phyloP scores from a whole-genome alignment of 1,140 invertebrate genomes.

The Sitobion miscanthi region DNA sequence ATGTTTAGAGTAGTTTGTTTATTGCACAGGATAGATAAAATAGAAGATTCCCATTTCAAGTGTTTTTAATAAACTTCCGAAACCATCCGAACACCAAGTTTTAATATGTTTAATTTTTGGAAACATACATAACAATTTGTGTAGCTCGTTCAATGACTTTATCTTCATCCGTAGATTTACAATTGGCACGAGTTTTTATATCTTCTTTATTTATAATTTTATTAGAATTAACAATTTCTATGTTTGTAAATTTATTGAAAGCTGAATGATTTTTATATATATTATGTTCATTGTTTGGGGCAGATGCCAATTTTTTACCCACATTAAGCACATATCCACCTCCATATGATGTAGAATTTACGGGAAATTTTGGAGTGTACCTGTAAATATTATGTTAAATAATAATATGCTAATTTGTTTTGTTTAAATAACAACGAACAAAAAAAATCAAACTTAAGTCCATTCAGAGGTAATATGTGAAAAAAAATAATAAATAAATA shows the following conservation, averaged over 20 bases:
- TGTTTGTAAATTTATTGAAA: constrained; percentile 49
- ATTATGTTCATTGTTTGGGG: constrained; percentile 48
- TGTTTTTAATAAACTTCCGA: neutral
- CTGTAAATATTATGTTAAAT: constrained; percentile 52
- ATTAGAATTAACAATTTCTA: constrained; percentile 41
- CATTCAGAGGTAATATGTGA: neutral
- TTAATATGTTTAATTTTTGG: neutral
- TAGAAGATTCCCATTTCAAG: neutral
- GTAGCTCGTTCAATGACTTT: constrained; percentile 81
- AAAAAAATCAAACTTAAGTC: neutral
- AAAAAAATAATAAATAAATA: constrained; percentile 26
- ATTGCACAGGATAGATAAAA: constrained; percentile 5
- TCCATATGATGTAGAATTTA: constrained; percentile 47
- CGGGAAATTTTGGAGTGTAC: constrained; percentile 37
- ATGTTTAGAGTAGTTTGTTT: neutral
- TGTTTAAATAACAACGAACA: neutral
- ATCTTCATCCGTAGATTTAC: constrained; percentile 69
- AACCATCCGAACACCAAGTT: constrained; percentile 57
- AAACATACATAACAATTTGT: constrained; percentile 84
- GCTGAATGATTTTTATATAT: constrained; percentile 47
- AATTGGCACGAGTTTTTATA: constrained; percentile 26
- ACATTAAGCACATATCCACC: constrained; percentile 48
- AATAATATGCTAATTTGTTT: constrained; percentile 32
- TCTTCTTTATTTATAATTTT: constrained; percentile 50
- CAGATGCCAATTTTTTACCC: constrained; percentile 50